Evolutionary conservation across 2,888 invertebrate genomes (phyloP), one percentile per base, ranked within the genome.

Genomic region (Leucozona laternaria): DNA sequence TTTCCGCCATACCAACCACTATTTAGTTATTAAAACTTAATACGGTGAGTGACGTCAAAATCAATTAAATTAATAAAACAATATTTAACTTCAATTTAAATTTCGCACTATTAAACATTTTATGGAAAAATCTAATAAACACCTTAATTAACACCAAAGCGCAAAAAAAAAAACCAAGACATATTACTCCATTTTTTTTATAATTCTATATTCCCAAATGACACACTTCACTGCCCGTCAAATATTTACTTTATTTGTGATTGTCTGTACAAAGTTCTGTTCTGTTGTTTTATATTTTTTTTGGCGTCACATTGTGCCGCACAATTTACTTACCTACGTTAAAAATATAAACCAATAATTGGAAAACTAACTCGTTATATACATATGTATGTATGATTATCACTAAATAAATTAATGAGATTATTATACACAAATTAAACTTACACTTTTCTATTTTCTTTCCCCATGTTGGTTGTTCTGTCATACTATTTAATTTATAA

Each of bases 381-480:
- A n/a, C n/a, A n/a, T n/a, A n/a, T n/a, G n/a, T n/a, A n/a, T n/a
- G n/a, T n/a, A 17, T 34, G 1, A 62, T 62, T 25, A 40, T 34
- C 10, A n/a, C 10, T 53, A 48, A 25, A 55, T 13, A 76, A 43
- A 45, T 55, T 15, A 7, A 15, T 4, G 11, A 34, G 11, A 34
- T 22, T 8, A 43, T 15, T 13, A 22, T 22, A 28, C 64, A 55
- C 37, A 25, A 40, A 60, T 57, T 13, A 37, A 88, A 92, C 92
- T 92, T 92, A 92, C 92, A 92, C 89, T 89, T 90, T 72, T 92
- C 91, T 58, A 92, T 82, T 88, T 66, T 90, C 86, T 91, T 85
- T 88, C 92, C 92, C 92, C 92, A 92, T 89, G 89, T 89, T 73
- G 92, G 91, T 88, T 92, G 91, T 88, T 90, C 90, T 88, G 91